Evolutionary conservation across 2,888 invertebrate species (phyloP).

Genomic region (Marasmarcha lunaedactyla): DNA sequence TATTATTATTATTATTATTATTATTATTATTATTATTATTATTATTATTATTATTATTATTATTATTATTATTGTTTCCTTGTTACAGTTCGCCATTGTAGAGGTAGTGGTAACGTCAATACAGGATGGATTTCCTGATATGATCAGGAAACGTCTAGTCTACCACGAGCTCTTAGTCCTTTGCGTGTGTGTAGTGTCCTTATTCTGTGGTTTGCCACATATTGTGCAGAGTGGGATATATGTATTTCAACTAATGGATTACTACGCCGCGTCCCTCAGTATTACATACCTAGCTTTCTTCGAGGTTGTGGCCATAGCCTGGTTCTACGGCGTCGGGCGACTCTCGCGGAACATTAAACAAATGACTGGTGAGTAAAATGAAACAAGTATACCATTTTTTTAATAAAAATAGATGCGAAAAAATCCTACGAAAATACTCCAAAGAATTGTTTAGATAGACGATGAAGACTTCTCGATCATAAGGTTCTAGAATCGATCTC

Average conservation of each 20-base stretch:
- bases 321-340: constrained; percentile 89
- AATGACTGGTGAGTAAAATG: constrained; percentile 77
- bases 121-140: constrained; percentile 91
- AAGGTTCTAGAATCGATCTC: too few relatives aligned
- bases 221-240: constrained; percentile 92
- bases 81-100: constrained; percentile 89
- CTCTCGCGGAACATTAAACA: constrained; percentile 87
- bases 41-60: background rate
- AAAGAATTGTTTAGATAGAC: too few relatives aligned
- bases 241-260: constrained; percentile 92
- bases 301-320: constrained; percentile 90
- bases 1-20: too few relatives aligned
- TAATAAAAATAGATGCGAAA: too few relatives aligned
- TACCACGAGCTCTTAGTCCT: constrained; percentile 90
- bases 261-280: constrained; percentile 92
- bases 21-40: background rate
- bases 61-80: background rate
- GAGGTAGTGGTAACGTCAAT: constrained; percentile 95
- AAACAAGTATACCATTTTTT: constrained; percentile 26
- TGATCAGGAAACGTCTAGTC: constrained; percentile 84
- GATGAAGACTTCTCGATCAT: too few relatives aligned
- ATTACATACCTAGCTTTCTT: constrained; percentile 94
- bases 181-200: constrained; percentile 84
- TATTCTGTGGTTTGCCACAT: constrained; percentile 88
- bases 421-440: too few relatives aligned